A percentile compares a stretch with the other conserved stretches of the same genome.
phyloP scores from a whole-genome alignment of 1,140 invertebrate species.

The Drosophila arawakana region DNA sequence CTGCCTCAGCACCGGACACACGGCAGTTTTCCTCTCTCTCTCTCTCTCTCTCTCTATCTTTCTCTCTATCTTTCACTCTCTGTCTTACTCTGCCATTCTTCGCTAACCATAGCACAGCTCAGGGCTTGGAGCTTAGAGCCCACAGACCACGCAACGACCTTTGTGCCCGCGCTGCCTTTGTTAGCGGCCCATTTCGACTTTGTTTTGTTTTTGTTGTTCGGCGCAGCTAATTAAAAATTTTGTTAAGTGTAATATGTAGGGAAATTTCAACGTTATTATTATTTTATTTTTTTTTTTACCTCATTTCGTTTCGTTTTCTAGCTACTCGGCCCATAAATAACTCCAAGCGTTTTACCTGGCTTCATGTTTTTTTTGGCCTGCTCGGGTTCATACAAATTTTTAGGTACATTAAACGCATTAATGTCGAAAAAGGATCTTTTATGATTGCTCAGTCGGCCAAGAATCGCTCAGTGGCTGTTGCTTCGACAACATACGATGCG shows the following conservation, averaged over 20 bases:
- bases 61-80: background rate
- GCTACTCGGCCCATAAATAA: slow-evolving; percentile 65
- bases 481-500: slow-evolving; percentile 30
- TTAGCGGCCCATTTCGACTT: slow-evolving; percentile 26
- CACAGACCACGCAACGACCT: slow-evolving; percentile 33
- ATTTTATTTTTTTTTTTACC: background rate
- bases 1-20: slow-evolving; percentile 21
- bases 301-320: background rate
- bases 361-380: slow-evolving; percentile 20
- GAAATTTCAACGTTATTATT: slow-evolving; percentile 53
- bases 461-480: slow-evolving; percentile 16
- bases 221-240: slow-evolving; percentile 76
- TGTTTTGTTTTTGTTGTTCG: slow-evolving; percentile 61
- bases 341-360: slow-evolving; percentile 66
- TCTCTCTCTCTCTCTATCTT: no score
- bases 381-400: slow-evolving; percentile 44
- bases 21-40: background rate
- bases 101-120: background rate
- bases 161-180: slow-evolving; percentile 61
- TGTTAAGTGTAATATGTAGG: slow-evolving; percentile 75
- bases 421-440: slow-evolving; percentile 56
- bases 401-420: slow-evolving; percentile 62
- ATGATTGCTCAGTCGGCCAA: slow-evolving; percentile 41
- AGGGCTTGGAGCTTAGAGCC: background rate
- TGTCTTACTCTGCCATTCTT: background rate